Conservation (phyloP, 2,797 vertebrate genomes). For the Eutrigla gurnardus region DNA sequence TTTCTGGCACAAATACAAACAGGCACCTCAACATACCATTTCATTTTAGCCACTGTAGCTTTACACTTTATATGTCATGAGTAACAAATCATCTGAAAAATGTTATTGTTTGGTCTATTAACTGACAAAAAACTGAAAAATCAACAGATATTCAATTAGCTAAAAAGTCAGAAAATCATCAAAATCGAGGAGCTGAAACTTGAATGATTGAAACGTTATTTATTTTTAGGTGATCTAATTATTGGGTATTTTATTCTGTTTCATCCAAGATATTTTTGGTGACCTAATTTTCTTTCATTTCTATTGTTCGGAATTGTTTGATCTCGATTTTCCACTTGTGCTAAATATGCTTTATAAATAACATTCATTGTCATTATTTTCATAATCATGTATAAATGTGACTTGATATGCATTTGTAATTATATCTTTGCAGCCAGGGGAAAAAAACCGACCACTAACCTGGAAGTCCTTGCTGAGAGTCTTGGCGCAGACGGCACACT, state of each 20-base stretch:
- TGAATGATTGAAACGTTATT: not conserved
- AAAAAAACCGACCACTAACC: slow-evolving; percentile 64
- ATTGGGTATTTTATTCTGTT: not conserved
- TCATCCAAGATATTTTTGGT: not conserved
- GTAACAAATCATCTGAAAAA: not conserved
- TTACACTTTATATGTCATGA: not conserved
- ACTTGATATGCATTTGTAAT: not conserved
- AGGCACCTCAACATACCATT: not conserved
- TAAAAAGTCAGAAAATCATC: not conserved
- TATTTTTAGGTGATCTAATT: not conserved
- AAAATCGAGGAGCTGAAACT: not conserved
- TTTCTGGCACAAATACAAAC: not conserved
- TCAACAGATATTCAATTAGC: not conserved
- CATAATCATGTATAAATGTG: not conserved
- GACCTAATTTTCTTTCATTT: not conserved
- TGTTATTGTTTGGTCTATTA: too few relatives aligned
- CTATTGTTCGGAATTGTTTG: not conserved
- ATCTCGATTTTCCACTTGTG: not conserved
- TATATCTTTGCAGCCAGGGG: not conserved
- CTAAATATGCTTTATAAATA: not conserved
- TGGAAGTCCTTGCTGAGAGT: slow-evolving; percentile 91
- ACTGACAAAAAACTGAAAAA: not conserved
- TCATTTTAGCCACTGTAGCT: not conserved
- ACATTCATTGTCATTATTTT: not conserved
- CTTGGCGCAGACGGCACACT: slow-evolving; percentile 89